Evolutionary conservation across 2,113 vertebrate species (phyloP).

Genomic region (Acanthochromis polyacanthus): DNA sequence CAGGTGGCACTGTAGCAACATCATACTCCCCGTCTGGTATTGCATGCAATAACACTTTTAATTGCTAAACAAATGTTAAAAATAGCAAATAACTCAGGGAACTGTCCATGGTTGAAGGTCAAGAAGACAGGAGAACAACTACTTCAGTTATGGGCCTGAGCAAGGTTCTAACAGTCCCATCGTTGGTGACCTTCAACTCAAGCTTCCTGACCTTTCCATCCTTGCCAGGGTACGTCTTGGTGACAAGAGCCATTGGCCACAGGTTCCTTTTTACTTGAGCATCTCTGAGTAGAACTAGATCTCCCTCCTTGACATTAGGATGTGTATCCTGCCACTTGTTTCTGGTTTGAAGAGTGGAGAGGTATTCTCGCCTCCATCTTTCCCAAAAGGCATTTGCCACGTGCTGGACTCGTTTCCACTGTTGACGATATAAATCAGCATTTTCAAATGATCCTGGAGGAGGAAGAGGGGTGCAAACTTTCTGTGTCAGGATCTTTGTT

Average conservation of each 20-base stretch:
- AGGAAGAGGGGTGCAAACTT: neutral
- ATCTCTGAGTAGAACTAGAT: slow-evolving; percentile 3
- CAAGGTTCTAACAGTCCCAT: no score
- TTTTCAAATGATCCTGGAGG: slow-evolving; percentile 2
- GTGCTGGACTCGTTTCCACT: neutral
- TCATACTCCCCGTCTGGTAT: no score
- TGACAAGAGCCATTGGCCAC: slow-evolving; percentile 1
- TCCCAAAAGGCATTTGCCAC: slow-evolving; percentile 13
- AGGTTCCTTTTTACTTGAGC: neutral
- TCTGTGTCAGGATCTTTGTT: neutral
- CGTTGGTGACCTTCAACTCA: no score
- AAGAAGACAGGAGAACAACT: no score
- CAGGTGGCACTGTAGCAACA: no score
- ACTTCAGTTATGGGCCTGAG: no score
- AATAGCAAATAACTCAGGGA: no score
- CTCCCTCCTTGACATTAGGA: slow-evolving; percentile 9
- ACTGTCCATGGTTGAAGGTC: no score
- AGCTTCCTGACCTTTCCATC: neutral
- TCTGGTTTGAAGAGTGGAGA: neutral
- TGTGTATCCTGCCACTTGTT: neutral
- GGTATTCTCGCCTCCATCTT: neutral
- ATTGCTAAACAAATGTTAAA: no score
- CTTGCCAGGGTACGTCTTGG: neutral
- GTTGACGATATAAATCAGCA: neutral
- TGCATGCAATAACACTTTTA: no score